A percentile compares a stretch with the other conserved stretches of the same genome.
Conservation (phyloP, 2,797 vertebrate genomes). For the Halcyon leucocephala region DNA sequence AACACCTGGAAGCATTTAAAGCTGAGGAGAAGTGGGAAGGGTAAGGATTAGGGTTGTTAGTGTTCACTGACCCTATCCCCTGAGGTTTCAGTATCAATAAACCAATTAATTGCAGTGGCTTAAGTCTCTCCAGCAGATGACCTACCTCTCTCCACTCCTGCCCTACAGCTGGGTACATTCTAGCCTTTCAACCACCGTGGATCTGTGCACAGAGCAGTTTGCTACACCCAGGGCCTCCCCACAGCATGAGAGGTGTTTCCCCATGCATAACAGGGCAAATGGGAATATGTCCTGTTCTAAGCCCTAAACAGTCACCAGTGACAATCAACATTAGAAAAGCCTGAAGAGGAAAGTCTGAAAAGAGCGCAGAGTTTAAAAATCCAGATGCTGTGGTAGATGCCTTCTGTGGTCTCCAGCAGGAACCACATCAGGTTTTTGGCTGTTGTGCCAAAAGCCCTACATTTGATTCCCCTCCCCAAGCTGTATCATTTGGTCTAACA, state of each 20-base stretch:
- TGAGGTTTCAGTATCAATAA: not conserved
- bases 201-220: not conserved
- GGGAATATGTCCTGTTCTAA: not conserved
- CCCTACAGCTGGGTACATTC: not conserved
- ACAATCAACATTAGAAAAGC: not conserved
- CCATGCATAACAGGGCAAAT: not conserved
- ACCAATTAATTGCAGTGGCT: not conserved
- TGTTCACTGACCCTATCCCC: not conserved
- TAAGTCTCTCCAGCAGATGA: not conserved
- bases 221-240: not conserved
- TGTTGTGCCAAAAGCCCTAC: not conserved
- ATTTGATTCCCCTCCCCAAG: not conserved
- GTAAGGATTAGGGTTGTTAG: not conserved
- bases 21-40: not conserved
- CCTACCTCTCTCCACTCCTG: not conserved
- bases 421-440: not conserved
- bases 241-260: not conserved
- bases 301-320: not conserved
- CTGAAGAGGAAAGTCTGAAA: not conserved
- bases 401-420: not conserved
- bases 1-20: not conserved
- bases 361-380: not conserved
- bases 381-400: not conserved
- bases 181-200: not conserved
- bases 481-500: not conserved